Percentiles rank a stretch among this genome's conserved stretches.
Evolutionary conservation across 2,113 vertebrate species (phyloP).

Genomic region (Dermatemys mawii): DNA sequence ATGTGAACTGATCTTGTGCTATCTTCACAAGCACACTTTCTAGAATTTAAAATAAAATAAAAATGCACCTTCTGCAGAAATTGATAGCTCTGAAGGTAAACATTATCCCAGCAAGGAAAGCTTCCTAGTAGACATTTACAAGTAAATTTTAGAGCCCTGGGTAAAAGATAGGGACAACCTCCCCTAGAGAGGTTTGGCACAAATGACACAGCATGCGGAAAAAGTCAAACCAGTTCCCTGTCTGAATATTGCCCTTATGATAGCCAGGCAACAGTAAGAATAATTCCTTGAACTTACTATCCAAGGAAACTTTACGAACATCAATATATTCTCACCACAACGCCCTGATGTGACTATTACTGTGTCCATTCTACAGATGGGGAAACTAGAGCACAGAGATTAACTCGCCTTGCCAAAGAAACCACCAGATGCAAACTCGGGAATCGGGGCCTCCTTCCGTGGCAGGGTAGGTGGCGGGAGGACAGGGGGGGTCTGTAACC

Average conservation of each 20-base stretch:
- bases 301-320: neutral
- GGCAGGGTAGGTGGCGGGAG: neutral
- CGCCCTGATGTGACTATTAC: neutral
- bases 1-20: no score
- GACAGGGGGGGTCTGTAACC: neutral
- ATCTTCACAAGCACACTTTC: neutral
- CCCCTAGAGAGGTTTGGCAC: neutral
- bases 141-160: neutral
- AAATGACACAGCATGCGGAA: neutral
- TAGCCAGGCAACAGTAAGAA: neutral
- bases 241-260: neutral
- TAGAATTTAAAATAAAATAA: neutral
- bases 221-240: neutral
- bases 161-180: neutral
- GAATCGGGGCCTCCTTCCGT: neutral
- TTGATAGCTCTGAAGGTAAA: neutral
- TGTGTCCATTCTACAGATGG: neutral
- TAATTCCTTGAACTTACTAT: neutral
- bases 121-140: neutral
- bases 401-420: no score
- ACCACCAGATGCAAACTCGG: neutral
- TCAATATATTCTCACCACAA: neutral
- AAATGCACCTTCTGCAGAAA: neutral
- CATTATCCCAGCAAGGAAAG: neutral
- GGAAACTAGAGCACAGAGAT: neutral